Evolutionary conservation across 2,113 vertebrate species (phyloP).

Genomic region (Scomber scombrus): DNA sequence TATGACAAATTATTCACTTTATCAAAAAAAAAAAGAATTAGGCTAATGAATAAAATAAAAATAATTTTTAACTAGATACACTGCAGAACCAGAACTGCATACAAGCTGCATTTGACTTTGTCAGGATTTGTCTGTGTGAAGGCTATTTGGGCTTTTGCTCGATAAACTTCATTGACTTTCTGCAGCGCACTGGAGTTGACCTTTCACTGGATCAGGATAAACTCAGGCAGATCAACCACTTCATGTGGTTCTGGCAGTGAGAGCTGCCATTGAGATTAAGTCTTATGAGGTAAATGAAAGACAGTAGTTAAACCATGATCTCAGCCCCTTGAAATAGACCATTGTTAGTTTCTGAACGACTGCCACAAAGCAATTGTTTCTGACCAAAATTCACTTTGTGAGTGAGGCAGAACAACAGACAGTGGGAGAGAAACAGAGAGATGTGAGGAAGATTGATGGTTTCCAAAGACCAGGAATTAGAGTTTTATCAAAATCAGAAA

Average conservation of each 20-base stretch:
- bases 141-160: background rate
- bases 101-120: background rate
- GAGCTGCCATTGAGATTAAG: slow-evolving; percentile 65
- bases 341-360: slow-evolving; percentile 71
- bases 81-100: background rate
- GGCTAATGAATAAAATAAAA: background rate
- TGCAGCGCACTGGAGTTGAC: slow-evolving; percentile 49
- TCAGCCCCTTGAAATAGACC: slow-evolving; percentile 70
- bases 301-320: slow-evolving; percentile 78
- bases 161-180: slow-evolving; percentile 34
- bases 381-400: slow-evolving; percentile 51
- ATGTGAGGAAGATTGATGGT: slow-evolving; percentile 47
- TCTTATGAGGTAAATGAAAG: slow-evolving; percentile 78
- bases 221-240: slow-evolving; percentile 46
- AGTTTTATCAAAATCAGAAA: slow-evolving; percentile 53
- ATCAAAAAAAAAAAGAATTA: background rate
- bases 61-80: background rate
- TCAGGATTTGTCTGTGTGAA: slow-evolving; percentile 11
- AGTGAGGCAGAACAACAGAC: slow-evolving; percentile 17
- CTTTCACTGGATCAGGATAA: slow-evolving; percentile 39
- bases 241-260: slow-evolving; percentile 60
- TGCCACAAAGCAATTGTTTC: slow-evolving; percentile 70
- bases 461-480: slow-evolving; percentile 35
- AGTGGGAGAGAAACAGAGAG: slow-evolving; percentile 12
- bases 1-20: background rate